Evolutionary conservation across 2,888 invertebrate genomes (phyloP).

Genomic region (Nebria salina): DNA sequence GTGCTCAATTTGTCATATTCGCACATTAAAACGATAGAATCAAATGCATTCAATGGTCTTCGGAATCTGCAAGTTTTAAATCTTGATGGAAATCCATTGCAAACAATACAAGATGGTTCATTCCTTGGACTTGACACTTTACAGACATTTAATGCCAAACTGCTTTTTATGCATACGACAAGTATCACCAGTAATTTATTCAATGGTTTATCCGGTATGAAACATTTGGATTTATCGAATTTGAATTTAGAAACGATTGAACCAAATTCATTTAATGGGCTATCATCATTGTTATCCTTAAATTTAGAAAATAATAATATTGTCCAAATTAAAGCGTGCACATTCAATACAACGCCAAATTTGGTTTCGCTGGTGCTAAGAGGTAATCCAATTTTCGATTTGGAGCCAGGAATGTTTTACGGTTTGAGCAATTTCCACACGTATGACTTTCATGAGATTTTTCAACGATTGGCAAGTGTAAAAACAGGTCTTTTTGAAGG

Average conservation of each 20-base stretch:
- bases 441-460: not conserved
- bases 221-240: not conserved
- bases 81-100: slow-evolving; percentile 13
- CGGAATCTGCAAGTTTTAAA: slow-evolving; percentile 16
- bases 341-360: not conserved
- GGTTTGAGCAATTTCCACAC: slow-evolving; percentile 2
- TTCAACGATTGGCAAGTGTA: not conserved
- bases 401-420: not conserved
- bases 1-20: slow-evolving; percentile 18
- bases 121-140: slow-evolving; percentile 14
- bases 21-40: not conserved
- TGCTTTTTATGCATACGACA: slow-evolving; percentile 16
- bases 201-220: slow-evolving; percentile 5
- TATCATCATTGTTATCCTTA: not conserved
- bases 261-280: slow-evolving; percentile 22
- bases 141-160: slow-evolving; percentile 1
- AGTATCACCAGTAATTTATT: slow-evolving; percentile 5
- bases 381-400: not conserved
- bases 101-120: not conserved
- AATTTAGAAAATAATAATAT: slow-evolving; percentile 21
- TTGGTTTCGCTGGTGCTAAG: slow-evolving; percentile 14
- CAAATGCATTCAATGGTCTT: not conserved
- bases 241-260: slow-evolving; percentile 14
- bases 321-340: not conserved
- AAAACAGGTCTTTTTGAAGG: not conserved